Evolutionary conservation across 2,113 vertebrate genomes (phyloP).

Genomic region (Pheucticus melanocephalus): DNA sequence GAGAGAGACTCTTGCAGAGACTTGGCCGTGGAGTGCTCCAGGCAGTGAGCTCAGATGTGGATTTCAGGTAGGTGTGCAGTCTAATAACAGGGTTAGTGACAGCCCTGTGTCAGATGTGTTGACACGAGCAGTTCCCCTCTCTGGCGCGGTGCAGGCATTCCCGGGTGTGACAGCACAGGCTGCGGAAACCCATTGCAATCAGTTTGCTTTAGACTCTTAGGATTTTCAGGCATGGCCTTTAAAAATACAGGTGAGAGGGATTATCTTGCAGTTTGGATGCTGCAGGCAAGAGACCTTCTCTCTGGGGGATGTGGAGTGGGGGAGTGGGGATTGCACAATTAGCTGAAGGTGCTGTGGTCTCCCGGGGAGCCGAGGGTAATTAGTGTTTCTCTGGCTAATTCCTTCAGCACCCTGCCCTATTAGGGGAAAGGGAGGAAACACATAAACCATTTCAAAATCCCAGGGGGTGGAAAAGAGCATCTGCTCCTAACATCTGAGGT

Average conservation of each 20-base stretch:
- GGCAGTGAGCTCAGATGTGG: slow-evolving; percentile 37
- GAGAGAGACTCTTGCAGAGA: slow-evolving; percentile 23
- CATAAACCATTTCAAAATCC: slow-evolving; percentile 62
- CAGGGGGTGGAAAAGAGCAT: slow-evolving; percentile 65
- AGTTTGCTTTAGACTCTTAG: background rate
- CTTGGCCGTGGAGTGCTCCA: slow-evolving; percentile 16
- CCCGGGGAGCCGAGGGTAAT: slow-evolving; percentile 37
- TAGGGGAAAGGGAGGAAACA: slow-evolving; percentile 57
- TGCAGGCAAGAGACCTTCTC: background rate
- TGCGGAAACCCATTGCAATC: background rate
- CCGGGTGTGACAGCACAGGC: background rate
- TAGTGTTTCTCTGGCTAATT: slow-evolving; percentile 51
- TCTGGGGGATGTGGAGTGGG: slow-evolving; percentile 5
- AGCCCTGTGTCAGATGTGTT: background rate
- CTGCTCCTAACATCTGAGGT: slow-evolving; percentile 70
- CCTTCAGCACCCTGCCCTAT: slow-evolving; percentile 59
- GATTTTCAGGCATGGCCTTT: background rate
- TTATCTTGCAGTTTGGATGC: slow-evolving; percentile 34
- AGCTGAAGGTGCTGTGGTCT: slow-evolving; percentile 40
- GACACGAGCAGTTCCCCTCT: background rate
- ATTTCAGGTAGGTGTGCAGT: slow-evolving; percentile 7
- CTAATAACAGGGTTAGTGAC: slow-evolving; percentile 44
- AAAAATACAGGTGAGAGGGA: slow-evolving; percentile 40
- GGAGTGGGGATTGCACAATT: slow-evolving; percentile 24
- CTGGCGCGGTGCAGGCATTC: background rate